These are phyloP conservation scores for Perca fluviatilis DNA, from an alignment of 2,113 vertebrate species.

Conservation along the genomic window DNA sequence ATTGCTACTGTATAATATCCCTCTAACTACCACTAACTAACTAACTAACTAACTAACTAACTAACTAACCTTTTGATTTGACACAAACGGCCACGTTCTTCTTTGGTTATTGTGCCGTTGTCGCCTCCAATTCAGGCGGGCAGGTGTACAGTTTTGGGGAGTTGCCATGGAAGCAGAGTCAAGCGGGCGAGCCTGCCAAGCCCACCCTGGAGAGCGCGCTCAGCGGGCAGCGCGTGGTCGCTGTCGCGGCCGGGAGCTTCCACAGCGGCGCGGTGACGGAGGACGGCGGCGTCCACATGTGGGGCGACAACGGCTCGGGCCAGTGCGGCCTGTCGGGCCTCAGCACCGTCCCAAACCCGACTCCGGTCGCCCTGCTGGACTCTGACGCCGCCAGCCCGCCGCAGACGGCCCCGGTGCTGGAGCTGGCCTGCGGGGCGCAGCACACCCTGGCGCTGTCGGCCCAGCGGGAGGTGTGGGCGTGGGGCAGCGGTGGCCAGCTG, in stretches of 20 bases:
- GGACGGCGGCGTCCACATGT: constrained; percentile 93
- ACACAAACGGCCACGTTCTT: not conserved
- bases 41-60: too few species aligned
- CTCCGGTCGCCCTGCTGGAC: constrained; percentile 87
- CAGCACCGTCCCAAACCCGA: constrained; percentile 88
- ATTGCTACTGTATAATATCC: too few species aligned
- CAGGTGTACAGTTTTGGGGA: constrained; percentile 94
- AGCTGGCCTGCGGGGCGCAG: constrained; percentile 93
- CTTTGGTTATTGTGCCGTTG: not conserved
- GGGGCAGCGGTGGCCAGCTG: constrained; percentile 95
- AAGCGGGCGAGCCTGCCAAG: constrained; percentile 50
- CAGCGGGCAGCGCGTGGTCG: constrained; percentile 87
- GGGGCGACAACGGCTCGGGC: constrained; percentile 94
- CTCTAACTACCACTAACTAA: too few species aligned
- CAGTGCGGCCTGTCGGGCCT: constrained; percentile 91
- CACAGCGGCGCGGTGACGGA: constrained; percentile 94
- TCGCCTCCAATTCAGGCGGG: constrained; percentile 84
- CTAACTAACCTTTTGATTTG: too few species aligned
- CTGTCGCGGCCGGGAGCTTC: constrained; percentile 91
- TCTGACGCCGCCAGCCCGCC: constrained; percentile 80
- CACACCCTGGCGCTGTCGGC: constrained; percentile 92
- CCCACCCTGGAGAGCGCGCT: constrained; percentile 89
- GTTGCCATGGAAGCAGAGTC: constrained; percentile 89
- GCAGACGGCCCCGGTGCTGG: constrained; percentile 86
- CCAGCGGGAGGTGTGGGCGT: constrained; percentile 94